phyloP scores from a whole-genome alignment of 2,797 vertebrate genomes.

The Microctenopoma lineatum region DNA sequence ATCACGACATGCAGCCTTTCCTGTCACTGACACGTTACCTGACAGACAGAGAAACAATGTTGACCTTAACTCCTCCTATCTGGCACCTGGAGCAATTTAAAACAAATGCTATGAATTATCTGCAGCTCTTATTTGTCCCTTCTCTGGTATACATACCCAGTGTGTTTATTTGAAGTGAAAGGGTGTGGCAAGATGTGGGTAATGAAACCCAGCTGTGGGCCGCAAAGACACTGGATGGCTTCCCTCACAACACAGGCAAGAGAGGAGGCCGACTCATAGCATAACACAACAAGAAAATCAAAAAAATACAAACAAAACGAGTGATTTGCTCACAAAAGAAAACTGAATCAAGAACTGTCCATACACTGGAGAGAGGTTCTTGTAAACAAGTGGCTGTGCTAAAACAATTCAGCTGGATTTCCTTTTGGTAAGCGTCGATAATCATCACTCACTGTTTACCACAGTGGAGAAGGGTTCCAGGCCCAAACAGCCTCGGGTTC shows the following conservation, averaged over 20 bases:
- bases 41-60: neutral
- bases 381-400: conserved; percentile 79
- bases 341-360: conserved; percentile 55
- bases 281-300: conserved; percentile 76
- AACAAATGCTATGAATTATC: conserved; percentile 54
- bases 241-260: conserved; percentile 52
- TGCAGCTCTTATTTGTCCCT: conserved; percentile 55
- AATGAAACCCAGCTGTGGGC: conserved; percentile 73
- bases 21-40: conserved; percentile 8
- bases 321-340: conserved; percentile 76
- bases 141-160: conserved; percentile 47
- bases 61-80: conserved; percentile 10
- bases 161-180: conserved; percentile 73
- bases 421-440: conserved; percentile 68
- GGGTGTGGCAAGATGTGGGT: conserved; percentile 69
- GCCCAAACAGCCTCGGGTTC: conserved; percentile 61
- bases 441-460: conserved; percentile 80
- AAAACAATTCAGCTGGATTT: conserved; percentile 83
- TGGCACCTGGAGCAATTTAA: conserved; percentile 23
- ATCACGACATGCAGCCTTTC: no score
- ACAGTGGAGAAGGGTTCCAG: conserved; percentile 52
- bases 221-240: conserved; percentile 58
- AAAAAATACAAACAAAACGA: conserved; percentile 77
- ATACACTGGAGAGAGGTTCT: conserved; percentile 59
- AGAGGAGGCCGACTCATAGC: conserved; percentile 47